phyloP scores from a whole-genome alignment of 2,888 invertebrate species.

The Cheiracanthium punctorium region DNA sequence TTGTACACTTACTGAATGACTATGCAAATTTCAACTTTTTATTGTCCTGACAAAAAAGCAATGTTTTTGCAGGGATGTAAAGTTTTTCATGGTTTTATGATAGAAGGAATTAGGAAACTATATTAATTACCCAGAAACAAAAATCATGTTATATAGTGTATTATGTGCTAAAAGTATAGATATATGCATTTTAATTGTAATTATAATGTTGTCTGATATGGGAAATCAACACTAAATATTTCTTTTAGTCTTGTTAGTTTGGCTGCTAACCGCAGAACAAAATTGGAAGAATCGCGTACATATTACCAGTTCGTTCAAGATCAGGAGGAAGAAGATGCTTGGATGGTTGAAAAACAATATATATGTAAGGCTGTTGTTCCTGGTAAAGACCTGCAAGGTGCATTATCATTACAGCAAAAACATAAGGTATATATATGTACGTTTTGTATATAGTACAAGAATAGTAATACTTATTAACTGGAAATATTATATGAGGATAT shows the following conservation, averaged over 20 bases:
- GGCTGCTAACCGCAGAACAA: conserved; percentile 85
- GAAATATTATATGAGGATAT: too few relatives aligned
- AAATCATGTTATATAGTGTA: too few relatives aligned
- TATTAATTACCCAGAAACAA: too few relatives aligned
- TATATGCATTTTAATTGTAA: neutral
- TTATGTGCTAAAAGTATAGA: neutral
- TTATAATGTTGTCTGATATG: neutral
- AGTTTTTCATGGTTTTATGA: too few relatives aligned
- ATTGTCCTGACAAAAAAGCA: too few relatives aligned
- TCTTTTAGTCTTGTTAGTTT: conserved; percentile 81
- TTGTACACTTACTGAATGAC: too few relatives aligned
- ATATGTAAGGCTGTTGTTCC: conserved; percentile 94
- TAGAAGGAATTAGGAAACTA: too few relatives aligned
- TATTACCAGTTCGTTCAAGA: conserved; percentile 97
- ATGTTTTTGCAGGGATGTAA: too few relatives aligned
- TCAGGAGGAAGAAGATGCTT: conserved; percentile 97
- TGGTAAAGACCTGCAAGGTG: conserved; percentile 93
- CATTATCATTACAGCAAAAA: conserved; percentile 91
- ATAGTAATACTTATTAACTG: too few relatives aligned
- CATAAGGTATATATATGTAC: conserved; percentile 93
- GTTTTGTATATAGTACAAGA: too few relatives aligned
- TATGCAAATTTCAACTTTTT: too few relatives aligned
- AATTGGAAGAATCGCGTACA: conserved; percentile 93
- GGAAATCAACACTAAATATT: neutral
- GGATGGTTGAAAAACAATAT: conserved; percentile 95